These are phyloP conservation scores for Arnoldichthys spilopterus DNA, from an alignment of 2,797 vertebrate species.

Conservation along the genomic window DNA sequence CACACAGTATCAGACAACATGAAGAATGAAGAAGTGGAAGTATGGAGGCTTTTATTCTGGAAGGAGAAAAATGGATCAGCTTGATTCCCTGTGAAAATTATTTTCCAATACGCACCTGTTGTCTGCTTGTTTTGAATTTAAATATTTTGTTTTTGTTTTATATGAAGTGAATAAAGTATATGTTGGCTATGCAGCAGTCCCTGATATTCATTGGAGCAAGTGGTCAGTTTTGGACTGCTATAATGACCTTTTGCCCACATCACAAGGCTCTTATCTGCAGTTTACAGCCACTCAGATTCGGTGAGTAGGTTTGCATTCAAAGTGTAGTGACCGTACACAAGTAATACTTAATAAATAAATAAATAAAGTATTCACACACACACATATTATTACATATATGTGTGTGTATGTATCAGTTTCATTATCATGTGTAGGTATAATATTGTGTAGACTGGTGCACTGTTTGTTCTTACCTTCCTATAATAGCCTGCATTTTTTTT, in stretches of 20 bases:
- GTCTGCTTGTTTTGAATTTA: slow-evolving; percentile 33
- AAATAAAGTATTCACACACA: too few relatives aligned
- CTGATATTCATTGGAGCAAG: neutral
- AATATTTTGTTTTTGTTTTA: slow-evolving; percentile 29
- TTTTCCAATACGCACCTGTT: slow-evolving; percentile 29
- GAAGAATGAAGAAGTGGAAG: neutral
- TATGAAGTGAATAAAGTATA: slow-evolving; percentile 55
- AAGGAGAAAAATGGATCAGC: slow-evolving; percentile 7
- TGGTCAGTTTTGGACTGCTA: neutral
- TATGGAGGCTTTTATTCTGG: neutral
- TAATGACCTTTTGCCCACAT: neutral
- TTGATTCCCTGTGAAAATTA: slow-evolving; percentile 46
- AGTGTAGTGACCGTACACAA: too few relatives aligned
- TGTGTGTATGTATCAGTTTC: too few relatives aligned
- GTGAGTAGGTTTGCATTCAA: neutral
- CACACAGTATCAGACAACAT: neutral
- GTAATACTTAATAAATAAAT: too few relatives aligned
- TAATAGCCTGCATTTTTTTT: too few relatives aligned
- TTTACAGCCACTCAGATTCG: neutral
- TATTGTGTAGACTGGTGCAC: too few relatives aligned
- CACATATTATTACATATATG: too few relatives aligned
- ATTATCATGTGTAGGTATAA: too few relatives aligned
- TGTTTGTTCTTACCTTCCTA: too few relatives aligned
- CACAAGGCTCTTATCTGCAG: too few relatives aligned
- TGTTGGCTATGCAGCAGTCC: slow-evolving; percentile 53